Evolutionary conservation across 2,888 invertebrate species (phyloP), one percentile per base, ranked within the genome.

Genomic region (Drosophila ustulata): DNA sequence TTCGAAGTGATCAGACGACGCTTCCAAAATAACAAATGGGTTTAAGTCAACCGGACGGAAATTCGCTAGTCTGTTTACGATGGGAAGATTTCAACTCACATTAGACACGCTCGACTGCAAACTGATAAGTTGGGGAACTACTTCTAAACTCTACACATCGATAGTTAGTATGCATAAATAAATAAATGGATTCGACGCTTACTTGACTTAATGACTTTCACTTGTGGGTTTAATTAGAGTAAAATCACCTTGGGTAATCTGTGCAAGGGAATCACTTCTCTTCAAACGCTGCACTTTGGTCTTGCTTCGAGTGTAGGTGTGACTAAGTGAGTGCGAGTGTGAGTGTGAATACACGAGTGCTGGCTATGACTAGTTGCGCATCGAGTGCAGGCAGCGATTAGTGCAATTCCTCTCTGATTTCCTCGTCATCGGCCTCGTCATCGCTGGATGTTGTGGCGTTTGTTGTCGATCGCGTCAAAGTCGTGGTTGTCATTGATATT

Each of bases 401-500:
- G 47, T 87, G 89, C n/a, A 92, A 78, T 43, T 90, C 92, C 66
- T 92, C 92, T 70, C 90, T 82, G 61, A 92, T 92, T 66, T 92
- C 92, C 30, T 92, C 92, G 34, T 91, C 89, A 58, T 77, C 80
- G 5, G 87, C 90, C 49, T 82, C 88, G 50, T 89, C 88, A 62
- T 75, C 79, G 47, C 78, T 89, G 13, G 64, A 63, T 46, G 67
- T 50, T 11, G 49, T 51, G 37, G 37, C n/a, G 37, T 25, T 18
- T 13, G 43, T 32, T 25, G 30, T 7, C 28, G 66, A 61, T 45
- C 70, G 46, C 9, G 41, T 45, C 18, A 18, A 18, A 18, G 69
- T 70, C 1, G 63, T 71, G 47, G 79, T 77, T 34, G 58, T 66
- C 64, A 66, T 68, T 0, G 87, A 80, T 23, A 72, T 76, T 34